A percentile compares a stretch with the other conserved stretches of the same genome.
Evolutionary conservation across 2,797 vertebrate genomes (phyloP).

Genomic region (Tolypeutes matacus): DNA sequence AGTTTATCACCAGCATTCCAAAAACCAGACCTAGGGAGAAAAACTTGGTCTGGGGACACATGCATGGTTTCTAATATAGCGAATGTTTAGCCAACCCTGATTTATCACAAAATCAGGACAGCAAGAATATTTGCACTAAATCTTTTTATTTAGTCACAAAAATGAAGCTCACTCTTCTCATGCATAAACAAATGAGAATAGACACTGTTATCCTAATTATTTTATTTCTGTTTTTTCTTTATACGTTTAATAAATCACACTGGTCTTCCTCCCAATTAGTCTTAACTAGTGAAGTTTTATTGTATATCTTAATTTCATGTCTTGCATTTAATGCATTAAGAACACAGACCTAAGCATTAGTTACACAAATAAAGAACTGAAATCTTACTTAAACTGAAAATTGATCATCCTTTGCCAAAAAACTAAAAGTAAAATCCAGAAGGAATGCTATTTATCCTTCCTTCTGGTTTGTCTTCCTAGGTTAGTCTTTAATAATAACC

Average conservation of each 20-base stretch:
- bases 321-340: constrained; percentile 13
- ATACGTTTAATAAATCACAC: not conserved
- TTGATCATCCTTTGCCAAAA: not conserved
- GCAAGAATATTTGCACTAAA: too few relatives aligned
- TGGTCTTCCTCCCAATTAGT: not conserved
- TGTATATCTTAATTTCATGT: not conserved
- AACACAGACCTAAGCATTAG: not conserved
- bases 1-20: too few relatives aligned
- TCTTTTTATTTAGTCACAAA: constrained; percentile 53
- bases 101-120: too few relatives aligned
- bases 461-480: not conserved
- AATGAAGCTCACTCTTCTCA: constrained; percentile 11
- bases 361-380: constrained; percentile 8
- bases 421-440: not conserved
- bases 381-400: constrained; percentile 47
- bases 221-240: constrained; percentile 5
- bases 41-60: too few relatives aligned
- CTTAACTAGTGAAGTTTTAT: constrained; percentile 8
- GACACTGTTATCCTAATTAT: not conserved
- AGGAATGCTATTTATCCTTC: constrained; percentile 8
- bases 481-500: constrained; percentile 29
- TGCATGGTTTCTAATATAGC: too few relatives aligned
- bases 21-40: too few relatives aligned
- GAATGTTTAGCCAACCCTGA: too few relatives aligned
- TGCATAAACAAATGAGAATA: not conserved